These are phyloP conservation scores for Cairina moschata DNA, from an alignment of 2,113 vertebrate species.

Conservation along the genomic window DNA sequence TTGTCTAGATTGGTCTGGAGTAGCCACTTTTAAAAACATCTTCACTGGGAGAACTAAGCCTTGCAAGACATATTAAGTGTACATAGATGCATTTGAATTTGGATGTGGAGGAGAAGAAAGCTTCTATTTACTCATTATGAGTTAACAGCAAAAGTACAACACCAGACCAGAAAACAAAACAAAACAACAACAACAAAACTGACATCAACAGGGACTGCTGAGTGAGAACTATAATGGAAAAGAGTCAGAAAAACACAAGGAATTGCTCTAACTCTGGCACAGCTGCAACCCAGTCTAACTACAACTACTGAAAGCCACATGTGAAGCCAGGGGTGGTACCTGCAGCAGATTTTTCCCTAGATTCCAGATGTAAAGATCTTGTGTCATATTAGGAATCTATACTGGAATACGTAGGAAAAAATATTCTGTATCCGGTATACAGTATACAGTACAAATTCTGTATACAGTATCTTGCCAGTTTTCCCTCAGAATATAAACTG, in stretches of 20 bases:
- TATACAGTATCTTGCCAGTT: background rate
- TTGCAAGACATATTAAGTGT: background rate
- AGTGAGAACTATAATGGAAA: background rate
- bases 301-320: background rate
- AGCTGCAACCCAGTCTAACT: background rate
- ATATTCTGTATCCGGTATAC: background rate
- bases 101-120: background rate
- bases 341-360: background rate
- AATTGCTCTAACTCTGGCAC: background rate
- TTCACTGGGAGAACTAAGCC: background rate
- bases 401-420: background rate
- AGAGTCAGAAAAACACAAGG: background rate
- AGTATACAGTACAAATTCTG: too few species aligned
- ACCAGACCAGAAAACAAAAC: background rate
- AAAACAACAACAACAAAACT: too few species aligned
- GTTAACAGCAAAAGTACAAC: background rate
- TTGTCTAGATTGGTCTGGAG: background rate
- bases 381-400: background rate
- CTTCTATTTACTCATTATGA: background rate
- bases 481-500: accelerated
- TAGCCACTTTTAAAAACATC: background rate
- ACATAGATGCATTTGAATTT: background rate
- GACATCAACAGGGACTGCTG: background rate
- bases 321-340: background rate
- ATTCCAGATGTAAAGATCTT: background rate